phyloP scores from a whole-genome alignment of 2,888 invertebrate species.

The Timema podura region DNA sequence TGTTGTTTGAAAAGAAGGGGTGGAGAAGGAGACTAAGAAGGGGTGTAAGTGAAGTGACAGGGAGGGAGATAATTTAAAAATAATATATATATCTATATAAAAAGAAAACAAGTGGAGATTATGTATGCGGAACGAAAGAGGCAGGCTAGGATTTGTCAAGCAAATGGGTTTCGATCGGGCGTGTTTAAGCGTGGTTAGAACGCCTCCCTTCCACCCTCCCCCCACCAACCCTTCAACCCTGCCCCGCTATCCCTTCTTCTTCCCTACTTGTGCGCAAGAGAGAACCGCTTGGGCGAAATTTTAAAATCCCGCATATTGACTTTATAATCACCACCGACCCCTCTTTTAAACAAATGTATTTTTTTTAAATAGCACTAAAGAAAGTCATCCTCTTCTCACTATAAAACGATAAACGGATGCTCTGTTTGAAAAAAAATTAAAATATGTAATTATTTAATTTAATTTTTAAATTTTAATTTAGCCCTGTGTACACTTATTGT shows the following conservation, averaged over 20 bases:
- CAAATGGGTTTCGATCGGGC: conserved; percentile 26
- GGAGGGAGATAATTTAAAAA: conserved; percentile 24
- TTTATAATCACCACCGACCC: conserved; percentile 28
- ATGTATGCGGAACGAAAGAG: conserved; percentile 24
- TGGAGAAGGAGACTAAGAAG: not conserved
- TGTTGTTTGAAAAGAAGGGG: not conserved
- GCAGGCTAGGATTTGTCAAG: conserved; percentile 25
- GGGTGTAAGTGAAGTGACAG: conserved; percentile 18
- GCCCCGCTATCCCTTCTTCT: too few relatives aligned
- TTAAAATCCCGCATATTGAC: conserved; percentile 30
- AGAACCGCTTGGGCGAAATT: conserved; percentile 26
- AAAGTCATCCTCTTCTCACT: not conserved
- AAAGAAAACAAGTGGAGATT: conserved; percentile 23
- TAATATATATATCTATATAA: not conserved
- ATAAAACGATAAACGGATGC: too few relatives aligned
- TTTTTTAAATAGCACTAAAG: not conserved
- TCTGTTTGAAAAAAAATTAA: too few relatives aligned
- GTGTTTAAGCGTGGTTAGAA: not conserved
- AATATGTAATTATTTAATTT: too few relatives aligned
- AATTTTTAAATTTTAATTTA: too few relatives aligned
- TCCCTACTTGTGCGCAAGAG: not conserved
- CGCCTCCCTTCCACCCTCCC: too few relatives aligned
- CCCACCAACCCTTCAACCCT: too few relatives aligned
- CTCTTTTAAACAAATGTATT: not conserved
- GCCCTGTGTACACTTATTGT: too few relatives aligned